Conservation (phyloP, 2,888 invertebrate species). For the Willowsia nigromaculata region DNA sequence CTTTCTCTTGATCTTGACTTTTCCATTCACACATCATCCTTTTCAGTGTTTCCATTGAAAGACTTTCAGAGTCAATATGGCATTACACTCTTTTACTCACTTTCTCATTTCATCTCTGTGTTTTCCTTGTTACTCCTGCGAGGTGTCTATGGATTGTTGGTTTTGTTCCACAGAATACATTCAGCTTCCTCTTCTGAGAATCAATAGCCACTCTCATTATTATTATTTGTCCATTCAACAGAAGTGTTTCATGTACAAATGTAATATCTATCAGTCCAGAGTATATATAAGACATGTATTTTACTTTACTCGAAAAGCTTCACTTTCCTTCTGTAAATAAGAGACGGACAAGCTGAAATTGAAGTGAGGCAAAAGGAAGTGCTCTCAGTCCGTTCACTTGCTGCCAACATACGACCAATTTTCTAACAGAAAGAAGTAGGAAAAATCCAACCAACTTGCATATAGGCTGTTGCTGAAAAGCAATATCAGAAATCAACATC, state of each 20-base stretch:
- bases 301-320: conserved; percentile 49
- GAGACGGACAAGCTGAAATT: conserved; percentile 51
- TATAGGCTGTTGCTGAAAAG: not conserved
- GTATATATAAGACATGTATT: not conserved
- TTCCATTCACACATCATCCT: conserved; percentile 35
- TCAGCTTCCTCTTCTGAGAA: conserved; percentile 18
- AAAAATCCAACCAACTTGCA: conserved; percentile 4
- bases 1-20: conserved; percentile 59
- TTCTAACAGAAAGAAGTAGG: conserved; percentile 31
- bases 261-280: not conserved
- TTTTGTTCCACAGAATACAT: conserved; percentile 33
- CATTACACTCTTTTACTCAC: conserved; percentile 44
- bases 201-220: conserved; percentile 62
- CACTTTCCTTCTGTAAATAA: conserved; percentile 62
- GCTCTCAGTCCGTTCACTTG: conserved; percentile 21
- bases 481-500: conserved; percentile 58
- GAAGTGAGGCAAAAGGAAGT: conserved; percentile 45
- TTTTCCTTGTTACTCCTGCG: not conserved
- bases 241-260: not conserved
- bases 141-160: not conserved
- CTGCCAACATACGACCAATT: conserved; percentile 28
- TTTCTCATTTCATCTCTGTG: conserved; percentile 52
- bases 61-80: conserved; percentile 11
- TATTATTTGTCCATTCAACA: conserved; percentile 56
- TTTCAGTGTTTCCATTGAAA: conserved; percentile 19